Evolutionary conservation across 2,888 invertebrate species (phyloP).

Genomic region (Exephanes ischioxanthus): DNA sequence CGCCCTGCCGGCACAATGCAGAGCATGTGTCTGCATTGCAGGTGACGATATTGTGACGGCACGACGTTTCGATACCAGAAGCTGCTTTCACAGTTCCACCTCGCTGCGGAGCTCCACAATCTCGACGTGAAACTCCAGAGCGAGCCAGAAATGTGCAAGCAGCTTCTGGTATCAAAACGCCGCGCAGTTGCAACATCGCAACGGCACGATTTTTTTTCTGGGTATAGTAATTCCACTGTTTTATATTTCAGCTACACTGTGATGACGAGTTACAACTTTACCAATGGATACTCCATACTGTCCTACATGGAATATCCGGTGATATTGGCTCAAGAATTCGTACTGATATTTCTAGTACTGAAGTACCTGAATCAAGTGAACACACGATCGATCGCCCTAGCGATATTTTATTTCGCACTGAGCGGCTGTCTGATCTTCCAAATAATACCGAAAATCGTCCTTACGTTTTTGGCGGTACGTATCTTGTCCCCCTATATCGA

Average conservation of each 20-base stretch:
- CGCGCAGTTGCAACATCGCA: too few species aligned
- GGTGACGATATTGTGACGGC: too few species aligned
- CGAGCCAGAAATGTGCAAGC: too few species aligned
- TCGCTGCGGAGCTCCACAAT: too few species aligned
- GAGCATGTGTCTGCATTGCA: too few species aligned
- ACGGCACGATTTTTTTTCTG: too few species aligned
- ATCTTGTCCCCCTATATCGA: not conserved
- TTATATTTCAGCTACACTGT: slow-evolving; percentile 90
- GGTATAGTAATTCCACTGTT: not conserved
- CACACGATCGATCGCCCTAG: slow-evolving; percentile 76
- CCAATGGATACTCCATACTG: slow-evolving; percentile 90
- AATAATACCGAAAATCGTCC: slow-evolving; percentile 84
- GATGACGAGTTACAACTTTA: slow-evolving; percentile 92
- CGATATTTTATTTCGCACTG: slow-evolving; percentile 82
- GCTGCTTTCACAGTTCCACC: too few species aligned
- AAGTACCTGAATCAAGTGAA: slow-evolving; percentile 88
- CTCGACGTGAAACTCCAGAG: too few species aligned
- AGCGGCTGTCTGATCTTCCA: slow-evolving; percentile 84
- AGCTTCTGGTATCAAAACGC: too few species aligned
- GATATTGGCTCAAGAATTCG: slow-evolving; percentile 91
- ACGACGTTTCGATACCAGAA: too few species aligned
- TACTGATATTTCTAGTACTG: slow-evolving; percentile 90
- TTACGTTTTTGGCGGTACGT: slow-evolving; percentile 89
- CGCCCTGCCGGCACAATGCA: too few species aligned
- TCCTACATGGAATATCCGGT: slow-evolving; percentile 95